phyloP scores from a whole-genome alignment of 2,888 invertebrate genomes.

The Cataglyphis cursor region DNA sequence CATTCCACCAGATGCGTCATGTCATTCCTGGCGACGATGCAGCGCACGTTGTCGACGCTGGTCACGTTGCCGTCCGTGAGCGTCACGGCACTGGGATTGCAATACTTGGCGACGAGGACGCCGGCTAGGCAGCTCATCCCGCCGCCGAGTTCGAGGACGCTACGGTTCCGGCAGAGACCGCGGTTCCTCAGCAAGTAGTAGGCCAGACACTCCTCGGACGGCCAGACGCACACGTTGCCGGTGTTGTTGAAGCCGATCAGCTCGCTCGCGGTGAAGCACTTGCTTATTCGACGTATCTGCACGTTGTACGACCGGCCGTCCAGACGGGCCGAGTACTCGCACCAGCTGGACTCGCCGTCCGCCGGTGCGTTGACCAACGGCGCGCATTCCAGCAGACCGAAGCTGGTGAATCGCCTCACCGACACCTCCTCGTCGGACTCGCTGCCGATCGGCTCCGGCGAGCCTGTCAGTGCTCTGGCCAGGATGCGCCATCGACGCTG shows the following conservation, averaged over 20 bases:
- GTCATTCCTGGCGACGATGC: constrained; percentile 90
- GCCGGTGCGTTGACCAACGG: constrained; percentile 74
- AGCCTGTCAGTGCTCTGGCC: constrained; percentile 89
- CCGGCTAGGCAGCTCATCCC: constrained; percentile 95
- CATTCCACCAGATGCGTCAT: constrained; percentile 87
- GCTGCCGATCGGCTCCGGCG: constrained; percentile 62
- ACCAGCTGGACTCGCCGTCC: constrained; percentile 87
- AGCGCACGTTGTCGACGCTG: constrained; percentile 91
- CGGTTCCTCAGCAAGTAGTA: constrained; percentile 90
- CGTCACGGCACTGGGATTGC: constrained; percentile 89
- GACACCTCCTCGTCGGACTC: constrained; percentile 81
- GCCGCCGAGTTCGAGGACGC: constrained; percentile 93
- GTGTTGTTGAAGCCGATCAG: constrained; percentile 94
- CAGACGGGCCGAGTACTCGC: constrained; percentile 88
- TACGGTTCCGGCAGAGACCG: constrained; percentile 90
- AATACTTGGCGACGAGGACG: constrained; percentile 91
- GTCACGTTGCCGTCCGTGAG: constrained; percentile 93
- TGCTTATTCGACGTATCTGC: constrained; percentile 89
- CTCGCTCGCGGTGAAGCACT: constrained; percentile 90
- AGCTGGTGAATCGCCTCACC: constrained; percentile 86
- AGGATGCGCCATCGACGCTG: constrained; percentile 91
- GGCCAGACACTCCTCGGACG: constrained; percentile 92
- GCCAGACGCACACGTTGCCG: constrained; percentile 94
- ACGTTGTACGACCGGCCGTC: constrained; percentile 87
- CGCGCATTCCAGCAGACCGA: constrained; percentile 83